Evolutionary conservation across 2,113 vertebrate species (phyloP), one percentile per base, ranked within the genome.

Genomic region (Capreolus pygargus): DNA sequence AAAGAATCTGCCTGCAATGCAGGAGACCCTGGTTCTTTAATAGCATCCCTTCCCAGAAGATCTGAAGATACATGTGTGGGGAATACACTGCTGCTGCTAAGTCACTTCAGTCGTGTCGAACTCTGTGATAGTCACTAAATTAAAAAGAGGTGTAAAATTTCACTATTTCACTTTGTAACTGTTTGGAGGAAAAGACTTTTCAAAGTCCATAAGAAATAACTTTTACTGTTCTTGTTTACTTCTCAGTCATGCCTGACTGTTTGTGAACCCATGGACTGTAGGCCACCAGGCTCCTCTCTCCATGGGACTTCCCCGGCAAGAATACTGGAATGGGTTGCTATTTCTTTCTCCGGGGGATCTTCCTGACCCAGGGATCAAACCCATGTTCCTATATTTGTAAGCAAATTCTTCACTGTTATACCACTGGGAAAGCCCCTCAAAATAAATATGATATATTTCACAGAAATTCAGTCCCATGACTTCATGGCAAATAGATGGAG

Each of bases 251-350:
- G 67, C 21, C 36, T 74, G 21, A 74, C n/a, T 74, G 10, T 23
- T 70, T 36, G 21, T 74, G 11, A 39, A 12, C 67, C 67, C 21
- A 12, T 25, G 21, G 5, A 25, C 67, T 74, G 10, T 39, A 39
- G 10, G 17, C 36, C 67, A 74, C 67, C 36, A 39, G 21, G 21
- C 5, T 74, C 19, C 36, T 74, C 36, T 74, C n/a, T 25, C 67
- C 2, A 25, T 74, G 36, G 67, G 10, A 39, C 39, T 23, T 39
- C 21, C 5, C 0, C 0, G 67, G 36, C 36, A 74, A 74, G 36
- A 39, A 39, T 74, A 74, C 21, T 25, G 36, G n/a, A 74, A 39
- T 74, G 21, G 36, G 21, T 74, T 74, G 36, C 5, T 10, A 39
- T 36, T 39, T 74, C 19, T 36, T 74, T 74, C 67, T 74, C 19